Percentiles rank a stretch among this genome's conserved stretches.
These are phyloP conservation scores for Oreochromis tanganicae DNA, from an alignment of 2,113 vertebrate genomes.

Conservation along the genomic window DNA sequence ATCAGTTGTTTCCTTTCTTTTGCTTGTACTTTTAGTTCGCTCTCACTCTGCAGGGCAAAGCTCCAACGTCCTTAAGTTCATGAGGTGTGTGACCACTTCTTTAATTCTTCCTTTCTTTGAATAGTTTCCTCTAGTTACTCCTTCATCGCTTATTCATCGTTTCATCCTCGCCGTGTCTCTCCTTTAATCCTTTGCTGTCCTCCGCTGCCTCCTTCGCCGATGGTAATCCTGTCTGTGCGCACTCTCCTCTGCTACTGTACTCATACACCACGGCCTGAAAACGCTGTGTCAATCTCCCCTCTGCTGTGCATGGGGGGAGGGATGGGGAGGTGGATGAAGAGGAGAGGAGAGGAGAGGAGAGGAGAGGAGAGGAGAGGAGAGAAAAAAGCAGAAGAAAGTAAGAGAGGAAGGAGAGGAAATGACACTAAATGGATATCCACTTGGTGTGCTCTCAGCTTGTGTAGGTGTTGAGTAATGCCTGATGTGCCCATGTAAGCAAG, in stretches of 20 bases:
- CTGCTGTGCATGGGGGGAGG: conserved; percentile 1
- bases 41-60: neutral
- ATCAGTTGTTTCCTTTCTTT: neutral
- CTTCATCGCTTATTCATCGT: neutral
- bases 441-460: conserved; percentile 2
- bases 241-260: conserved; percentile 3
- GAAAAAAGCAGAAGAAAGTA: neutral
- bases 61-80: neutral
- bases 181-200: conserved; percentile 52
- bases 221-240: conserved; percentile 50
- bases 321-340: neutral
- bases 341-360: neutral
- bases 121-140: neutral
- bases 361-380: neutral
- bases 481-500: neutral
- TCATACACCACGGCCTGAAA: conserved; percentile 28
- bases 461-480: conserved; percentile 36
- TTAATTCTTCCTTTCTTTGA: neutral
- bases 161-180: conserved; percentile 13
- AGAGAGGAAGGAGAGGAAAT: neutral
- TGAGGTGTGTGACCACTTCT: neutral
- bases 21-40: neutral
- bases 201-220: conserved; percentile 40
- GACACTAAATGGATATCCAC: neutral
- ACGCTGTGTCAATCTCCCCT: conserved; percentile 55